Conservation (phyloP, 2,888 invertebrate species). For the Bugula neritina region DNA sequence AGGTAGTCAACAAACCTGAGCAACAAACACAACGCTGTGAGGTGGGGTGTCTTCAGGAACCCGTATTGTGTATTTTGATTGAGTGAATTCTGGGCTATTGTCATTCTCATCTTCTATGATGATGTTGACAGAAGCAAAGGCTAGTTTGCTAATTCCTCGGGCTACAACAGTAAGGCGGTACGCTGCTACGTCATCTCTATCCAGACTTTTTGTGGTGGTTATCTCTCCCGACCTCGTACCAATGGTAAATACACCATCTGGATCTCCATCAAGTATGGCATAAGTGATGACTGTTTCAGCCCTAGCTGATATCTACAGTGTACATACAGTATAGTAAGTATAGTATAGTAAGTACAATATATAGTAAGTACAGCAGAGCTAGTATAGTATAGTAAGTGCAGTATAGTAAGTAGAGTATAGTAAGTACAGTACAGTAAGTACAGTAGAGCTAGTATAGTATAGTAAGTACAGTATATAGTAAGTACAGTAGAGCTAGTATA, state of each 20-base stretch:
- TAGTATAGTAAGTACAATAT: too few relatives aligned
- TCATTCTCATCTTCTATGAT: constrained; percentile 82
- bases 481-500: too few relatives aligned
- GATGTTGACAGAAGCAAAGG: constrained; percentile 72
- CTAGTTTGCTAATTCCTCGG: constrained; percentile 68
- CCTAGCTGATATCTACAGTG: not conserved
- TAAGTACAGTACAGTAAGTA: too few relatives aligned
- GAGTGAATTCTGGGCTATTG: constrained; percentile 66
- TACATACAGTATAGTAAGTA: too few relatives aligned
- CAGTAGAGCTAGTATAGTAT: too few relatives aligned
- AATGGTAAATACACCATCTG: constrained; percentile 70
- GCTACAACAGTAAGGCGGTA: constrained; percentile 78
- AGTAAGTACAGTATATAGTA: too few relatives aligned
- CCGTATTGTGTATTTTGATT: constrained; percentile 57
- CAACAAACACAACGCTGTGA: constrained; percentile 83
- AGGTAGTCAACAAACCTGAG: constrained; percentile 75
- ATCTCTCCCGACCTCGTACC: constrained; percentile 73
- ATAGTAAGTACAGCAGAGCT: too few relatives aligned
- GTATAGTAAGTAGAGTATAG: too few relatives aligned
- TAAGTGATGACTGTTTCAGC: constrained; percentile 34
- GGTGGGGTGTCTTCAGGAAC: constrained; percentile 85
- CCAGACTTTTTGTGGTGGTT: constrained; percentile 70
- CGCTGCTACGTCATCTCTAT: constrained; percentile 71
- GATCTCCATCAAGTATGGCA: constrained; percentile 72
- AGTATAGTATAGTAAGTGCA: too few relatives aligned